A percentile compares a stretch with the other conserved stretches of the same genome.
Evolutionary conservation across 2,797 vertebrate genomes (phyloP).

Genomic region (Enteromius afrohamiltoni): DNA sequence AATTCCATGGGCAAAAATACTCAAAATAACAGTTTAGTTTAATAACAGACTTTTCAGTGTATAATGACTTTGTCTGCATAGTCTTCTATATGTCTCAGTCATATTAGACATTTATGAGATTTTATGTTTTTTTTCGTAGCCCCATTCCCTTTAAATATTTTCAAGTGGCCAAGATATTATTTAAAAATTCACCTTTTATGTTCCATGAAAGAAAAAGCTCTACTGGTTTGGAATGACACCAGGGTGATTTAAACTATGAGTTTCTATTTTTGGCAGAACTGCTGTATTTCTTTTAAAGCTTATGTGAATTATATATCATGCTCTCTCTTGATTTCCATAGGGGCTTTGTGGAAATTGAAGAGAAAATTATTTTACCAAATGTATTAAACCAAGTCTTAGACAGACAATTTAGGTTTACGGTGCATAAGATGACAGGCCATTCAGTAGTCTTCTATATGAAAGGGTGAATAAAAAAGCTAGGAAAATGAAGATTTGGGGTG

Average conservation of each 20-base stretch:
- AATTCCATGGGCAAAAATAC: neutral
- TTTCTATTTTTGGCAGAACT: neutral
- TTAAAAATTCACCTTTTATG: neutral
- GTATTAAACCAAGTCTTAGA: slow-evolving; percentile 43
- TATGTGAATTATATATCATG: neutral
- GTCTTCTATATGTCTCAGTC: neutral
- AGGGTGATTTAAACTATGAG: neutral
- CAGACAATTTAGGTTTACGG: slow-evolving; percentile 23
- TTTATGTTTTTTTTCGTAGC: neutral
- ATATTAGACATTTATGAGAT: neutral
- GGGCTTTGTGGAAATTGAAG: neutral
- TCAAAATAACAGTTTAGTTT: fast-evolving
- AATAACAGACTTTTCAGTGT: no score
- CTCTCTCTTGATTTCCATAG: neutral
- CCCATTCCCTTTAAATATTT: neutral
- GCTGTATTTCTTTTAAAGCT: neutral
- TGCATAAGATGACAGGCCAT: slow-evolving; percentile 49
- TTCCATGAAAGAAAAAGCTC: neutral
- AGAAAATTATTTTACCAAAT: slow-evolving; percentile 21
- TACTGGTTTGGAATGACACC: neutral
- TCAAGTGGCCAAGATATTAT: neutral
- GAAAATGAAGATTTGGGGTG: slow-evolving; percentile 40
- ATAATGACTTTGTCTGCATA: neutral
- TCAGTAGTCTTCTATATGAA: slow-evolving; percentile 50
- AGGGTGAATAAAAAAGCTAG: slow-evolving; percentile 46